Evolutionary conservation across 2,797 vertebrate genomes (phyloP), one percentile per base, ranked within the genome.

Genomic region (Acrossocheilus fasciatus): DNA sequence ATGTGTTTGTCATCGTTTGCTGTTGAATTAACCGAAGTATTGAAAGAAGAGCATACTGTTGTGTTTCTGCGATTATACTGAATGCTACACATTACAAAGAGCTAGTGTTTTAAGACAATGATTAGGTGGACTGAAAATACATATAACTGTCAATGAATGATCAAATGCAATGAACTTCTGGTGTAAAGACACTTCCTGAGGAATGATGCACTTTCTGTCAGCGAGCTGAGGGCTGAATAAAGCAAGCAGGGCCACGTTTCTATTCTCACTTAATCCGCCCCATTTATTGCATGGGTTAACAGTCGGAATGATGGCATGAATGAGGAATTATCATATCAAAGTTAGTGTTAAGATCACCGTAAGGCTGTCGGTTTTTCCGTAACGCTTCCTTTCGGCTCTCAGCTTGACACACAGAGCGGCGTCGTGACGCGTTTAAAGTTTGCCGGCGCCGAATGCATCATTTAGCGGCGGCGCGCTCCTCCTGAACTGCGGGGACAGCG

Each of bases 391-490:
- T 66, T 73, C 72, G 75, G 82, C 47, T 74, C 54, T 87, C 66
- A 80, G 69, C 62, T 74, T 85, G 83, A 69, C 77, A 76, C 47
- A 80, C 85, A 50, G 82, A 87, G 87, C 85, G 90, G 82, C 88
- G 91, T 91, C 92, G 92, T 93, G 93, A 93, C 93, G 92, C 50
- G 89, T 93, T 93, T 89, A 94, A 95, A 93, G 93, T 94, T 93
- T 94, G 30, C 30, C 30, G 30, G 30, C 30, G 30, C 30, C 30
- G 89, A 84, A 87, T 91, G 91, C 90, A 93, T 95, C 94, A 95
- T 95, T 93, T 93, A 92, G 90, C 92, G 90, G 92, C 91, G 93
- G 92, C 91, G 93, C 90, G 93, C 93, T 91, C 92, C 91, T 92
- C 94, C 90, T 91, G 91, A 94, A 93, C 91, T 92, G 92, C 92